Conservation (phyloP, 2,113 vertebrate species). For the Genyomyrus donnyi region DNA sequence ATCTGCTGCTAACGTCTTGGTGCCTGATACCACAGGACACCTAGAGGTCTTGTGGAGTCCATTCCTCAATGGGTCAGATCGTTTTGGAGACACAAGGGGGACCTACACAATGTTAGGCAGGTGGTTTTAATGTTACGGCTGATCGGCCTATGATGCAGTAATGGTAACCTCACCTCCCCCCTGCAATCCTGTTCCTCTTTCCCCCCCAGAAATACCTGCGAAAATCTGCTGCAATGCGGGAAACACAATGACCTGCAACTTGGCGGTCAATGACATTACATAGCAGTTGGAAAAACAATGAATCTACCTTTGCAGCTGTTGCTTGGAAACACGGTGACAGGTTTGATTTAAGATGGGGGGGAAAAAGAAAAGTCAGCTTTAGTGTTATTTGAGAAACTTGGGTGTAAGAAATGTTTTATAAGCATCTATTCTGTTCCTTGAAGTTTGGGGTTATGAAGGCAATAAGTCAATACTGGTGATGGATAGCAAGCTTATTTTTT, state of each 20-base stretch:
- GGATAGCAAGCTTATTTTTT: not conserved
- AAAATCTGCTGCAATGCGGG: not conserved
- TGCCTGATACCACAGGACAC: not conserved
- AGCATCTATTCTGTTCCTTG: not conserved
- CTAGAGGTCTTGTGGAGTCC: not conserved
- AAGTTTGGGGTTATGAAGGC: not conserved
- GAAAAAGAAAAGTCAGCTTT: not conserved
- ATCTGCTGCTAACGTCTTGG: not conserved
- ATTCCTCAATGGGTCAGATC: not conserved
- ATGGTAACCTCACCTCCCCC: not conserved
- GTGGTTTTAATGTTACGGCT: not conserved
- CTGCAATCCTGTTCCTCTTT: not conserved
- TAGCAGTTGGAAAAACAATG: not conserved
- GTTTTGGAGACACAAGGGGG: not conserved
- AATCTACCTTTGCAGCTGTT: not conserved
- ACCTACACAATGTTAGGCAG: not conserved
- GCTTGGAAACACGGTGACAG: not conserved
- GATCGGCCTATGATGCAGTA: not conserved
- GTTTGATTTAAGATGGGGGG: not conserved
- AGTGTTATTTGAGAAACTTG: not conserved
- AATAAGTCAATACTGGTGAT: not conserved
- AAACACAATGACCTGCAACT: not conserved
- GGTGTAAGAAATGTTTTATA: not conserved
- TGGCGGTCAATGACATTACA: not conserved
- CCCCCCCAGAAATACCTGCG: not conserved